A percentile compares a stretch with the other conserved stretches of the same genome.
phyloP scores from a whole-genome alignment of 2,113 vertebrate species.

The Vanacampus margaritifer region DNA sequence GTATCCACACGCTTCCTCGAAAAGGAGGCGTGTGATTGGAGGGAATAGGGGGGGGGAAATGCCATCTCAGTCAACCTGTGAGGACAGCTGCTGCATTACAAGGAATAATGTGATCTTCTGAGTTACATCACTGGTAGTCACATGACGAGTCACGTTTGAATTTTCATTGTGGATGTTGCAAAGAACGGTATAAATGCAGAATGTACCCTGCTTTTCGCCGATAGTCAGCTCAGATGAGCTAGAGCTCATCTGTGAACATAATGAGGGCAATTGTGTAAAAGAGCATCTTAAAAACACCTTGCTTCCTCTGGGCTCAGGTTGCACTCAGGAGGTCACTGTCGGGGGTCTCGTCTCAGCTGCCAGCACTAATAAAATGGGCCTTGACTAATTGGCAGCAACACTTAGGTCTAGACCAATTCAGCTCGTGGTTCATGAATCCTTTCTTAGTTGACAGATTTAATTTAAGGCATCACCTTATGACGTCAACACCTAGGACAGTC shows the following conservation, averaged over 20 bases:
- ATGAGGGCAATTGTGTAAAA: neutral
- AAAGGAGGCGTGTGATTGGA: constrained; percentile 54
- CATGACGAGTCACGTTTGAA: neutral
- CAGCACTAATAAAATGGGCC: constrained; percentile 29
- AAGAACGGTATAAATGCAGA: neutral
- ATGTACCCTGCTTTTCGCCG: neutral
- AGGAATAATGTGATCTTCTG: neutral
- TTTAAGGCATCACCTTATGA: constrained; percentile 36
- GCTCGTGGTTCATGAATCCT: constrained; percentile 38
- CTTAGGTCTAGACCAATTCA: constrained; percentile 33
- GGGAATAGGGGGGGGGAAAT: constrained; percentile 25
- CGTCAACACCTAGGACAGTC: constrained; percentile 21
- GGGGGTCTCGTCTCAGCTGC: constrained; percentile 7
- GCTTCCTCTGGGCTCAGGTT: neutral
- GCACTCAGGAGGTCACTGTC: neutral
- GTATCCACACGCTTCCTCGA: constrained; percentile 54
- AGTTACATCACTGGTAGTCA: neutral
- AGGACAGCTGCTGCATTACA: constrained; percentile 18
- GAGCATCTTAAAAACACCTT: neutral
- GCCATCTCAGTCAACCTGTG: constrained; percentile 37
- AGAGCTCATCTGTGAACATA: neutral
- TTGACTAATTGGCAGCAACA: constrained; percentile 31
- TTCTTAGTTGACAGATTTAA: constrained; percentile 50
- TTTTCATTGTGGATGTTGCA: neutral
- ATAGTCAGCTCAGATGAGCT: neutral